phyloP scores from a whole-genome alignment of 1,140 invertebrate genomes.

The Magallana ariakensis region DNA sequence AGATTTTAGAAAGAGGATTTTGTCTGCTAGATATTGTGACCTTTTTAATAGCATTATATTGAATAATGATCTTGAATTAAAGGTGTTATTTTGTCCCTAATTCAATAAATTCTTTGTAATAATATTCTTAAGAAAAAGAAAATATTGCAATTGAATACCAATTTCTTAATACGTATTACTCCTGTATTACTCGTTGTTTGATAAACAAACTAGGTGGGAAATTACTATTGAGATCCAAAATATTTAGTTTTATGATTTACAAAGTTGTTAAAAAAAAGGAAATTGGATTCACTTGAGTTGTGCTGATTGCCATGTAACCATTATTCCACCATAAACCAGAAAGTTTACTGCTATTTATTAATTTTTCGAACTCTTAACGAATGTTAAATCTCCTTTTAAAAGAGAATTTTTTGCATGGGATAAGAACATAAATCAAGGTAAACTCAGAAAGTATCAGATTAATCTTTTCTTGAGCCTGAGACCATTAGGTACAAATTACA shows the following conservation, averaged over 20 bases:
- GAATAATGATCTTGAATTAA: neutral
- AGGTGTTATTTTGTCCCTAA: slow-evolving; percentile 3
- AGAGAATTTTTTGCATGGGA: neutral
- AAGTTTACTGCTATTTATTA: slow-evolving; percentile 14
- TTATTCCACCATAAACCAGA: slow-evolving; percentile 13
- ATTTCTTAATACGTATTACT: neutral
- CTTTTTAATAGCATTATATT: neutral
- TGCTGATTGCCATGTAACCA: neutral
- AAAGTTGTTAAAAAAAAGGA: neutral
- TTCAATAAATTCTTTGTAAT: neutral
- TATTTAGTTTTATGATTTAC: neutral
- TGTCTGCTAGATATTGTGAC: neutral
- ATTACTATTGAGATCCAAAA: neutral
- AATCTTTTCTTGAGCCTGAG: neutral
- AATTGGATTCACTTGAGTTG: slow-evolving; percentile 3
- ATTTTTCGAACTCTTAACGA: neutral
- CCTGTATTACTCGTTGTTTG: neutral
- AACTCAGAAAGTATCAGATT: neutral
- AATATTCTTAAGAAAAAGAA: neutral
- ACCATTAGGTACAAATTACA: neutral
- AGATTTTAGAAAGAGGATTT: neutral
- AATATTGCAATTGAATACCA: neutral
- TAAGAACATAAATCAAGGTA: slow-evolving; percentile 8
- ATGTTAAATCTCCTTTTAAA: neutral
- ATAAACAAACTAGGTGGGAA: neutral